These are phyloP conservation scores for Phyllostomus hastatus DNA, from an alignment of 2,113 vertebrate genomes.

Conservation along the genomic window DNA sequence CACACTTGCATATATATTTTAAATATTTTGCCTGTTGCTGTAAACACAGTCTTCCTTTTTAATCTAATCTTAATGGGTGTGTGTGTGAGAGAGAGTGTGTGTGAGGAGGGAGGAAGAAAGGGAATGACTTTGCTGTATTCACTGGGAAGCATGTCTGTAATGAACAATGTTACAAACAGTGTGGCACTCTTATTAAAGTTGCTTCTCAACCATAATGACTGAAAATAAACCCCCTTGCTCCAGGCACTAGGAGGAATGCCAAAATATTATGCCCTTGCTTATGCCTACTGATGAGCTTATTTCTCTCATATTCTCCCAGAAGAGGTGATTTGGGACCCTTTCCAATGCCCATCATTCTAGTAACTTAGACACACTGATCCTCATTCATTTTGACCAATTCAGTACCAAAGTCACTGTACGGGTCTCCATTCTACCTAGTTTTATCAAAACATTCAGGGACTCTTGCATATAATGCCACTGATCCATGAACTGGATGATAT, in stretches of 20 bases:
- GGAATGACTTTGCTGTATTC: not conserved
- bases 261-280: not conserved
- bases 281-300: not conserved
- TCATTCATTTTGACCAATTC: not conserved
- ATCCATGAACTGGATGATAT: not conserved
- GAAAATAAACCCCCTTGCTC: not conserved
- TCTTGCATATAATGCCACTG: not conserved
- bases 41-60: conserved; percentile 15
- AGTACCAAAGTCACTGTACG: not conserved
- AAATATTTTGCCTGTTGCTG: not conserved
- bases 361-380: not conserved
- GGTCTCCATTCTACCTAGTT: not conserved
- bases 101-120: not conserved
- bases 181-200: not conserved
- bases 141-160: not conserved
- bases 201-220: not conserved
- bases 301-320: not conserved
- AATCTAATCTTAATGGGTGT: not conserved
- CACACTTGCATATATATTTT: not conserved
- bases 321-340: not conserved
- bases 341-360: not conserved
- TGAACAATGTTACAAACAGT: not conserved
- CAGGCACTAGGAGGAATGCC: not conserved
- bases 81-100: no score
- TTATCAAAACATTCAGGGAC: not conserved